phyloP scores from a whole-genome alignment of 2,888 invertebrate genomes.

The Orthonychiurus folsomi region DNA sequence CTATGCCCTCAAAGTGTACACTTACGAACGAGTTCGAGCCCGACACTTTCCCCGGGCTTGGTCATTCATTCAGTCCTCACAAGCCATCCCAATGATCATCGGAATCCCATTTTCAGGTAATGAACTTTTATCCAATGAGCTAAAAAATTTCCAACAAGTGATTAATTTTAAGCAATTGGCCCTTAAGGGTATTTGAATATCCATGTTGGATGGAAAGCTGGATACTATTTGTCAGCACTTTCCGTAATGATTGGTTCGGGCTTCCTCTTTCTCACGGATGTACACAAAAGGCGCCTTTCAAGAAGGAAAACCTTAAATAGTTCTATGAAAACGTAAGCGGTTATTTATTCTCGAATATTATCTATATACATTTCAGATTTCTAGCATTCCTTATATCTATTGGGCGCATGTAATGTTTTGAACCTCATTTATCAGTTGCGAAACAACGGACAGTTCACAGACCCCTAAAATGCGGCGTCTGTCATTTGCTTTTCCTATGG shows the following conservation, averaged over 20 bases:
- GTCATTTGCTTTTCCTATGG: conserved; percentile 36
- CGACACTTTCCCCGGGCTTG: conserved; percentile 78
- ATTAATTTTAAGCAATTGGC: not conserved
- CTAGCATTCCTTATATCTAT: not conserved
- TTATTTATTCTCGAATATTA: too few species aligned
- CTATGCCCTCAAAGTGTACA: conserved; percentile 83
- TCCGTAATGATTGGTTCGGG: conserved; percentile 67
- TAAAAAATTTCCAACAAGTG: not conserved
- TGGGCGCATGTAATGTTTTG: too few species aligned
- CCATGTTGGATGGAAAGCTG: conserved; percentile 58
- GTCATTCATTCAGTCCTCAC: conserved; percentile 81
- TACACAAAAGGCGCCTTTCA: conserved; percentile 55
- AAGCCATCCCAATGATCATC: conserved; percentile 73
- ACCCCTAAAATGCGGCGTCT: conserved; percentile 50
- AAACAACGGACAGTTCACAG: conserved; percentile 47
- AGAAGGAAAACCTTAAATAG: conserved; percentile 36
- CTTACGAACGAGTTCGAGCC: conserved; percentile 74
- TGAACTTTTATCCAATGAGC: not conserved
- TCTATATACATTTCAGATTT: too few species aligned
- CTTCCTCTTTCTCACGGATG: conserved; percentile 69
- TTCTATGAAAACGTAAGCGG: conserved; percentile 38
- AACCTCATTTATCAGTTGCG: conserved; percentile 25
- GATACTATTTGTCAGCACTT: conserved; percentile 74
- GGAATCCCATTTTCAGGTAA: conserved; percentile 73
- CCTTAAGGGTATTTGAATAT: conserved; percentile 19